A percentile compares a stretch with the other conserved stretches of the same genome.
phyloP scores from a whole-genome alignment of 23 tunicate species.

The Halocynthia roretzi region DNA sequence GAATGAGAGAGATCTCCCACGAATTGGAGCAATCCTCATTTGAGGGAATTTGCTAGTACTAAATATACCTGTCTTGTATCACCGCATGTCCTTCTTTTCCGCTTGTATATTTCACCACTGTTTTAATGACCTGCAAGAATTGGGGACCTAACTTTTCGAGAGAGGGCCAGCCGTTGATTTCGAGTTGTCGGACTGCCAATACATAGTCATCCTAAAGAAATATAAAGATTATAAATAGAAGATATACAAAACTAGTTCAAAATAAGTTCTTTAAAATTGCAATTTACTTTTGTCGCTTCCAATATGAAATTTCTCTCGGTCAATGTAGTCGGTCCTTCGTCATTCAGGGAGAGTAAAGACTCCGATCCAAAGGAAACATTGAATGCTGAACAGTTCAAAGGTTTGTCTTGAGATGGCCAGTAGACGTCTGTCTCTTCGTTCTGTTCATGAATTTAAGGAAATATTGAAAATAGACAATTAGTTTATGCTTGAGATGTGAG shows the following conservation, averaged over 20 bases:
- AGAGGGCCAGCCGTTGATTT: slow-evolving; percentile 36
- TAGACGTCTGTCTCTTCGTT: slow-evolving; percentile 40
- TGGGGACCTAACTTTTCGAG: slow-evolving; percentile 9
- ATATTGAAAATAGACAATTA: background rate
- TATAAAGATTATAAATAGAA: background rate
- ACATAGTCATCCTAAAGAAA: slow-evolving; percentile 63
- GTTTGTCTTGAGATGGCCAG: slow-evolving; percentile 56
- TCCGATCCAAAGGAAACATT: slow-evolving; percentile 56
- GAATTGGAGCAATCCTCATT: background rate
- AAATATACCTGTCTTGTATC: slow-evolving; percentile 51
- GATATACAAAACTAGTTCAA: background rate
- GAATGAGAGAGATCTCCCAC: background rate
- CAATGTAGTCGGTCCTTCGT: slow-evolving; percentile 18
- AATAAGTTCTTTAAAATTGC: no score
- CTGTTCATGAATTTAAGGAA: slow-evolving; percentile 12
- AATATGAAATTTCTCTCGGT: slow-evolving; percentile 42
- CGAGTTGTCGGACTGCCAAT: slow-evolving; percentile 40
- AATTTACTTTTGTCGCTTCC: slow-evolving; percentile 83
- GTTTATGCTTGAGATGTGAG: no score
- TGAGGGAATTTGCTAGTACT: no score
- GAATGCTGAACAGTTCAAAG: slow-evolving; percentile 49
- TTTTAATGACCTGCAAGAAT: slow-evolving; percentile 14
- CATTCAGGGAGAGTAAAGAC: background rate
- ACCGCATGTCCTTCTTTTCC: slow-evolving; percentile 54
- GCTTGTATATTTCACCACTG: slow-evolving; percentile 17